Evolutionary conservation across 2,113 vertebrate genomes (phyloP).

Genomic region (Mohoua ochrocephala): DNA sequence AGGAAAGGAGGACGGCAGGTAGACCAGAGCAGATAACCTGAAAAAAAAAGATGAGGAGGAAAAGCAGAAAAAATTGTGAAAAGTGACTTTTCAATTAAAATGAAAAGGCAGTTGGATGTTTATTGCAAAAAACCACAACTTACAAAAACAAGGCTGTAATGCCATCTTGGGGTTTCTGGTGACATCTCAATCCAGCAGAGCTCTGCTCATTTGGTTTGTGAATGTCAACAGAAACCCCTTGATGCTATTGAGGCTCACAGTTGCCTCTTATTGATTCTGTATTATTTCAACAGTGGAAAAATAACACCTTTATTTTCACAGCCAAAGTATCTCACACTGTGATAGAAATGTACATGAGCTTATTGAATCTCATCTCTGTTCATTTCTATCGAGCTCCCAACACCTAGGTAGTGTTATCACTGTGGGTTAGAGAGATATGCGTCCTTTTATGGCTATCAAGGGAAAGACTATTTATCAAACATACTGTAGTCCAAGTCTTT

Average conservation of each 20-base stretch:
- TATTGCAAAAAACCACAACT: neutral
- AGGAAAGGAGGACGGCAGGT: neutral
- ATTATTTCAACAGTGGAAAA: slow-evolving; percentile 62
- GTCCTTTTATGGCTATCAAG: neutral
- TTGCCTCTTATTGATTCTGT: slow-evolving; percentile 53
- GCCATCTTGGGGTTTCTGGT: slow-evolving; percentile 68
- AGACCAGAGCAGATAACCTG: neutral
- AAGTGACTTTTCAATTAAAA: neutral
- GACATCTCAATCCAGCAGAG: slow-evolving; percentile 60
- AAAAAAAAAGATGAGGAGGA: neutral
- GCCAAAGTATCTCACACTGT: slow-evolving; percentile 37
- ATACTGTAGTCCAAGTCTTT: neutral
- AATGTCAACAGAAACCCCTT: slow-evolving; percentile 42
- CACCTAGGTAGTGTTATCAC: neutral
- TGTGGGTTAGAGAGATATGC: neutral
- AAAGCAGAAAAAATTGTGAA: neutral
- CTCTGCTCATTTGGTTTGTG: slow-evolving; percentile 44
- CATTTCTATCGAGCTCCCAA: slow-evolving; percentile 20
- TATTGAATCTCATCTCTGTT: slow-evolving; percentile 38
- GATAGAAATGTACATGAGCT: slow-evolving; percentile 49
- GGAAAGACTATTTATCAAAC: neutral
- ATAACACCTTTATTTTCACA: slow-evolving; percentile 57
- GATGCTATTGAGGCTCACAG: slow-evolving; percentile 4
- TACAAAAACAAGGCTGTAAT: slow-evolving; percentile 65
- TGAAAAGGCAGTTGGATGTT: neutral